Evolutionary conservation across 2,113 vertebrate species (phyloP).

Genomic region (Nothoprocta pentlandii): DNA sequence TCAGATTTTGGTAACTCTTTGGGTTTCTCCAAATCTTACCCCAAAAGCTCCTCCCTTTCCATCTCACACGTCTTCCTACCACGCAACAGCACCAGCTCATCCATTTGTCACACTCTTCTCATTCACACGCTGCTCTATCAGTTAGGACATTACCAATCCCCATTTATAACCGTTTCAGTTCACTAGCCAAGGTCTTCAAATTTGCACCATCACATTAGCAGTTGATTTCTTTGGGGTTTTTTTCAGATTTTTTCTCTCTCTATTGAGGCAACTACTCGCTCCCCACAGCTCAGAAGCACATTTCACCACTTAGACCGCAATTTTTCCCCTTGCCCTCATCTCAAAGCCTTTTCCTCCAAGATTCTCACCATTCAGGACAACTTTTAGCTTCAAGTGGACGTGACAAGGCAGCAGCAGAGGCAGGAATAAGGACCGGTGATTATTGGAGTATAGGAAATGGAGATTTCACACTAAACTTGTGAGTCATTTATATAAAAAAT

Average conservation of each 20-base stretch:
- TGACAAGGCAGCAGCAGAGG: background rate
- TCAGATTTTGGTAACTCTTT: background rate
- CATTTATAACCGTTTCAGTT: background rate
- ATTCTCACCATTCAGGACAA: background rate
- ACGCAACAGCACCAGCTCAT: background rate
- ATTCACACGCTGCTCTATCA: background rate
- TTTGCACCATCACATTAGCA: background rate
- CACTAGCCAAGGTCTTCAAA: background rate
- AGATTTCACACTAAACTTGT: background rate
- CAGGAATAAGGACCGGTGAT: background rate
- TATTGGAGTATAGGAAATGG: rapidly evolving
- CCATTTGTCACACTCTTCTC: background rate
- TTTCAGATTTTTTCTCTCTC: background rate
- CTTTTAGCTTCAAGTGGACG: background rate
- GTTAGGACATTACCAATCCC: background rate
- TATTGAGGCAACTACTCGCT: background rate
- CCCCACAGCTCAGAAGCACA: background rate
- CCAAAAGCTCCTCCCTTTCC: background rate
- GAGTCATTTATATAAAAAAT: background rate
- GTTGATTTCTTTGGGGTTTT: too few species aligned
- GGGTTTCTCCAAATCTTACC: background rate
- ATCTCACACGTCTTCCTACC: background rate
- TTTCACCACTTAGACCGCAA: rapidly evolving
- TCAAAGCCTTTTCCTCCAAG: background rate
- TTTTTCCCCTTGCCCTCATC: background rate